Conservation (phyloP, 2,888 invertebrate species). For the Netelia fuscicornis region DNA sequence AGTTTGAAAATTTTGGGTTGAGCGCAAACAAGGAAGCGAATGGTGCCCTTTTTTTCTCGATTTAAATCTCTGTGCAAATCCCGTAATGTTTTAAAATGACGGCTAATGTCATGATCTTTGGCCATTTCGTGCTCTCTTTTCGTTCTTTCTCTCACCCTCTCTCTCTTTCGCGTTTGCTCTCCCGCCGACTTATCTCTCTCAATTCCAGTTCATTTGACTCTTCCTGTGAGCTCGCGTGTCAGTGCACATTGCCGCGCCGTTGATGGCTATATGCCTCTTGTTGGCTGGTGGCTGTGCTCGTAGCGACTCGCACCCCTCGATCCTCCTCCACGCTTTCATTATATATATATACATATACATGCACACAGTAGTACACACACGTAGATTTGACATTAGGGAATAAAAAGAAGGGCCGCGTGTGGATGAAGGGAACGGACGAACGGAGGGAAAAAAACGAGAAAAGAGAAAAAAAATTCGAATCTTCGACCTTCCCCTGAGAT, state of each 20-base stretch:
- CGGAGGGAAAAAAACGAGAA: slow-evolving; percentile 2
- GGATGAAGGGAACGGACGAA: neutral
- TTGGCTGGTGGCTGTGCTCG: slow-evolving; percentile 38
- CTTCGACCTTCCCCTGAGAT: slow-evolving; percentile 10
- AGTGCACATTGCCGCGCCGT: slow-evolving; percentile 68
- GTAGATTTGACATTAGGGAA: slow-evolving; percentile 27
- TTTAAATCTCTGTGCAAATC: slow-evolving; percentile 20
- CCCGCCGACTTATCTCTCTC: slow-evolving; percentile 69
- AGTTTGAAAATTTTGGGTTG: too few species aligned
- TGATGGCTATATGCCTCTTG: slow-evolving; percentile 32
- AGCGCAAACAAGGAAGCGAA: neutral
- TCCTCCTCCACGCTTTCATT: slow-evolving; percentile 57
- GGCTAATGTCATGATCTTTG: slow-evolving; percentile 28
- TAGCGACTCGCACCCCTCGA: slow-evolving; percentile 60
- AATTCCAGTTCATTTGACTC: slow-evolving; percentile 74
- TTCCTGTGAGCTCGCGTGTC: slow-evolving; percentile 73
- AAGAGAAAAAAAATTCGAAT: neutral
- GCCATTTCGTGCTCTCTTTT: slow-evolving; percentile 6
- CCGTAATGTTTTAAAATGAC: slow-evolving; percentile 28
- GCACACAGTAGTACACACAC: slow-evolving; percentile 3
- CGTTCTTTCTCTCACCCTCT: slow-evolving; percentile 42
- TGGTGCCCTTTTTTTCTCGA: neutral
- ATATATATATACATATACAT: neutral
- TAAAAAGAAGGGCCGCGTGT: slow-evolving; percentile 9
- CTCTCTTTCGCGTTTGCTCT: slow-evolving; percentile 54